phyloP scores from a whole-genome alignment of 2,888 invertebrate genomes.

The Habroteleia sp. region DNA sequence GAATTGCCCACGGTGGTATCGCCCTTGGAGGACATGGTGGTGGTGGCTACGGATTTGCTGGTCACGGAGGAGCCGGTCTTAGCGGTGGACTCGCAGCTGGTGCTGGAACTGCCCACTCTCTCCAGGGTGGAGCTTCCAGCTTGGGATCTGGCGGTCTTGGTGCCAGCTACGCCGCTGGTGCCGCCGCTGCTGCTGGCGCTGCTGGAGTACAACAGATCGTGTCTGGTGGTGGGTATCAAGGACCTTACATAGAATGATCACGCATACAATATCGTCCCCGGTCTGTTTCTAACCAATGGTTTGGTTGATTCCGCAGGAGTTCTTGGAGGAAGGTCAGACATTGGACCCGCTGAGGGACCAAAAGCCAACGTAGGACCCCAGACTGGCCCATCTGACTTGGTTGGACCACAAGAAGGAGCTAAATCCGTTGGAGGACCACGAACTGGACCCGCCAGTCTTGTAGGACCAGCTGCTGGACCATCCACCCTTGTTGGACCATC shows the following conservation, averaged over 20 bases:
- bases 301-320: slow-evolving; percentile 70
- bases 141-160: slow-evolving; percentile 80
- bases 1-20: slow-evolving; percentile 77
- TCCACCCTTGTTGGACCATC: slow-evolving; percentile 79
- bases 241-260: no score
- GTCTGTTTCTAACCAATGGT: no score
- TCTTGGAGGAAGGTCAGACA: slow-evolving; percentile 79
- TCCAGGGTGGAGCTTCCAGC: slow-evolving; percentile 79
- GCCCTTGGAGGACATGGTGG: slow-evolving; percentile 70
- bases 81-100: slow-evolving; percentile 80
- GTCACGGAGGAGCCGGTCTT: slow-evolving; percentile 76
- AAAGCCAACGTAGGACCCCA: slow-evolving; percentile 80
- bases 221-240: slow-evolving; percentile 76
- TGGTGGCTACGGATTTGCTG: slow-evolving; percentile 68
- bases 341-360: slow-evolving; percentile 80
- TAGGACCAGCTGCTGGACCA: slow-evolving; percentile 79
- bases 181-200: slow-evolving; percentile 79
- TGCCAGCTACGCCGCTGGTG: slow-evolving; percentile 80
- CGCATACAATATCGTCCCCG: no score
- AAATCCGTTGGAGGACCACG: slow-evolving; percentile 80
- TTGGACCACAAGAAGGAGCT: slow-evolving; percentile 80
- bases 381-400: slow-evolving; percentile 79
- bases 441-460: slow-evolving; percentile 78
- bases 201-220: slow-evolving; percentile 80
- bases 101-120: slow-evolving; percentile 78